A percentile compares a stretch with the other conserved stretches of the same genome.
Conservation (phyloP, 2,797 vertebrate species). For the Linurgus olivaceus region DNA sequence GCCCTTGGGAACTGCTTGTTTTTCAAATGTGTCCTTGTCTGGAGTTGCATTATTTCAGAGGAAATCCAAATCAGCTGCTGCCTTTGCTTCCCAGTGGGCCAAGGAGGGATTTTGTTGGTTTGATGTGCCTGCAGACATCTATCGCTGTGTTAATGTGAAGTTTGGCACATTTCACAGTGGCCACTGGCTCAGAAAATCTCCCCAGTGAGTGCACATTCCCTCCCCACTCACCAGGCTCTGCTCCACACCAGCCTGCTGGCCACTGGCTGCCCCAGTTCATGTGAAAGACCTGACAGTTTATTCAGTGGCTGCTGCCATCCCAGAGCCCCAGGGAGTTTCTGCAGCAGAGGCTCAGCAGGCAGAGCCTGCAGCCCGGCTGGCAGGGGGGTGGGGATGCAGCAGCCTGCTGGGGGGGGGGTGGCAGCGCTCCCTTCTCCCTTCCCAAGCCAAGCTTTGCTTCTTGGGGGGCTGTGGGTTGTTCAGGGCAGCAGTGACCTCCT, state of each 20-base stretch:
- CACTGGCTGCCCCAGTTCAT: background rate
- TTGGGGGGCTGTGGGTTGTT: background rate
- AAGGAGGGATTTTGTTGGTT: background rate
- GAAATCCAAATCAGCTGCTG: background rate
- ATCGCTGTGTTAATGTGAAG: background rate
- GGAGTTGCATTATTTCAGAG: background rate
- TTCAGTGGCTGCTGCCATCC: background rate
- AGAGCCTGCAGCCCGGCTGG: background rate
- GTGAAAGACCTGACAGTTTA: background rate
- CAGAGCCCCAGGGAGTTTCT: background rate
- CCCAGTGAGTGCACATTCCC: accelerated
- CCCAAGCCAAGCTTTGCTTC: background rate
- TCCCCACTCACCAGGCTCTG: background rate
- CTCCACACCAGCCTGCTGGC: background rate
- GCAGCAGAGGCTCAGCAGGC: background rate
- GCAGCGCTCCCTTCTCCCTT: background rate
- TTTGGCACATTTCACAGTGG: background rate
- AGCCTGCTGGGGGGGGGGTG: accelerated
- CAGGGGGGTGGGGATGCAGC: background rate
- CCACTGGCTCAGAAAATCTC: background rate
- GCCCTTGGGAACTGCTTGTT: background rate
- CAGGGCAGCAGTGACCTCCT: background rate
- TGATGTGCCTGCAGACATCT: background rate
- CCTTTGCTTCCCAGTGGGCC: background rate
- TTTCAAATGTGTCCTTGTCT: background rate